Base-by-base conservation (phyloP, 1,140 invertebrate species). In the Ephestia elutella region DNA sequence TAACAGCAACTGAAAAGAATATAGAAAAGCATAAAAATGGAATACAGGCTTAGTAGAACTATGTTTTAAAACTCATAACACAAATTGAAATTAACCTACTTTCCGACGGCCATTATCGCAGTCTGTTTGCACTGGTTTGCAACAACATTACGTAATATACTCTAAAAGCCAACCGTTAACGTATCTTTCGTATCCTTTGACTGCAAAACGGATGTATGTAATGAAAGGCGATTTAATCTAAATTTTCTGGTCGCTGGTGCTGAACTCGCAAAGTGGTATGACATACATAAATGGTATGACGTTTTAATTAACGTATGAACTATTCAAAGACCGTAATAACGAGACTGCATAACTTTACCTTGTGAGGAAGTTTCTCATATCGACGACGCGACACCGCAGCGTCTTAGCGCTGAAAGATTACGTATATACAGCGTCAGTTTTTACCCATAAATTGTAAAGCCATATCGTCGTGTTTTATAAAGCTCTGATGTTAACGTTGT, bases 231-330 rank as follows among this genome's bases (percentile, higher is more conserved):
- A 9, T 44, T 15, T 44, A 44, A 44, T 44, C 38, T 44, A 44
- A 44, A 44, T 44, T 44, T 44, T 44, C 38, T 44, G 38, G 38
- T 44, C 38, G 13, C 13, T 44, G 38, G 13, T 44, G 38, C 38
- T 15, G 44, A 50, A 28, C 54, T 50, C 50, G 21, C 21, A 25
- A 25, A 25, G 21, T 25, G 21, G 21, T 25, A 25, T 25, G 21
- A 25, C 2, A 25, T 25, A 54, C 57, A 65, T 65, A 59, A 66
- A 59, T 38, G 19, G 10, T 17, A 21, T 25, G 30, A n/a, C 50
- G 63, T 62, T 66, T 66, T 66, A 66, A 66, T 66, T 66, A 66
- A 66, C 48, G 57, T 56, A 59, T 66, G 57, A 59, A 66, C 59
- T 58, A 65, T 62, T 62, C 60, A 66, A 62, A 66, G 32, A 49